Base-by-base conservation (phyloP, 2,888 invertebrate genomes). In the Chrysotoxum bicinctum region DNA sequence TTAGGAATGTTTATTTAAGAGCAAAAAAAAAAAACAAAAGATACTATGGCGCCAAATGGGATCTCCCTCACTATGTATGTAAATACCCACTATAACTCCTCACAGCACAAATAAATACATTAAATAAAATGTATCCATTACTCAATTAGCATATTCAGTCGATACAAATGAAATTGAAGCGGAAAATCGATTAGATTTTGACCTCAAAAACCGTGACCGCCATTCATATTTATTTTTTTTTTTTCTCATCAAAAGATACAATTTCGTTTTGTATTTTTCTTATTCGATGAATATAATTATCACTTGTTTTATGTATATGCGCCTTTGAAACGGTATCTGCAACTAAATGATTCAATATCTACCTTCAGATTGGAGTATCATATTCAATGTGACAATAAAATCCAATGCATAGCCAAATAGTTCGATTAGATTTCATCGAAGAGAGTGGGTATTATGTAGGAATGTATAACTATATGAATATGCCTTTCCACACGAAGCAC, bases 251-350 rank as follows among this genome's bases (percentile, higher is more conserved):
- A 62, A 64, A n/a, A 73, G 79, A 68, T 83, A 79, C 62, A 54
- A 43, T 83, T 83, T 64, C 78, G 64, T 79, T 35, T 50, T 79
- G 54, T 64, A 26, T 62, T 12, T 8, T 74, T 48, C 7, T 19
- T 16, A 60, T 50, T 75, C 81, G 73, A 77, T 73, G 81, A 81
- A 81, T 85, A 77, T 43, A 81, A 85, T 85, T 81, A 81, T 81
- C 69, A 77, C 81, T 69, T 80, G 50, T 76, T 85, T 80, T 45
- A 62, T 52, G 75, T 40, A 32, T 64, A 64, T 50, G 45, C 26
- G 73, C 72, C 73, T 70, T 76, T 58, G 58, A 76, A 72, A 81
- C 84, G 79, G 72, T 68, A 40, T 26, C 32, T 66, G 35, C 66
- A 66, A 40, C 45, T n/a, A 26, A 40, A 50, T 62, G 30, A 69